These are phyloP conservation scores for Rambutsinella grinnellia DNA, from an alignment of 2,888 invertebrate species.

Conservation along the genomic window DNA sequence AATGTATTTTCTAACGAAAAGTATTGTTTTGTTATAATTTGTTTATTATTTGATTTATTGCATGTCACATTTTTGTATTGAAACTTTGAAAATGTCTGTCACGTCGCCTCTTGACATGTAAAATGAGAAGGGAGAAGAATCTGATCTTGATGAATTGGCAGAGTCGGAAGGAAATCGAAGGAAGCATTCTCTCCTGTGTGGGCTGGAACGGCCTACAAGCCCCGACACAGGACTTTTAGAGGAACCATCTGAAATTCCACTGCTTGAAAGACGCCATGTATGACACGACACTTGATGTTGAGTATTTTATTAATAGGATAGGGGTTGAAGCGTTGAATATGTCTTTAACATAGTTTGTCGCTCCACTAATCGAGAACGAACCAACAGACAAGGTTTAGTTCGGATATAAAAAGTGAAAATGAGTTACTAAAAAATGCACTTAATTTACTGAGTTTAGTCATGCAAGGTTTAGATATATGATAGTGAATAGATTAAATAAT, in stretches of 20 bases:
- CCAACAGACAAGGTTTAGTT: too few species aligned
- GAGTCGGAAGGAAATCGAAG: not conserved
- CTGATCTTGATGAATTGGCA: constrained; percentile 4
- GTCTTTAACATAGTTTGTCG: too few species aligned
- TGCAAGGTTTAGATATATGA: too few species aligned
- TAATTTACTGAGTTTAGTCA: too few species aligned
- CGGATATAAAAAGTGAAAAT: too few species aligned
- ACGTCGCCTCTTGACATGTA: not conserved
- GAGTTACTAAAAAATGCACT: too few species aligned
- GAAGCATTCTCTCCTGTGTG: constrained; percentile 53
- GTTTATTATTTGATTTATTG: constrained; percentile 17
- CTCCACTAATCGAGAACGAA: too few species aligned
- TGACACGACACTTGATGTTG: constrained; percentile 2
- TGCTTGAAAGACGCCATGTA: constrained; percentile 14
- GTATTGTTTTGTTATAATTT: not conserved
- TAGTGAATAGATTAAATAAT: too few species aligned
- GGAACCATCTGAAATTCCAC: constrained; percentile 31
- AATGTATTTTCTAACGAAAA: not conserved
- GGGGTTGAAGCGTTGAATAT: too few species aligned
- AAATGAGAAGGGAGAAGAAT: constrained; percentile 19
- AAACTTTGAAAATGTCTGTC: constrained; percentile 4
- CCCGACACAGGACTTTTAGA: constrained; percentile 54
- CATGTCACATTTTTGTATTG: constrained; percentile 18
- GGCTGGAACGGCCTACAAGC: constrained; percentile 46
- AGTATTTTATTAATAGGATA: not conserved